Base-by-base conservation (phyloP, 2,113 vertebrate genomes). In the Xiphias gladius region DNA sequence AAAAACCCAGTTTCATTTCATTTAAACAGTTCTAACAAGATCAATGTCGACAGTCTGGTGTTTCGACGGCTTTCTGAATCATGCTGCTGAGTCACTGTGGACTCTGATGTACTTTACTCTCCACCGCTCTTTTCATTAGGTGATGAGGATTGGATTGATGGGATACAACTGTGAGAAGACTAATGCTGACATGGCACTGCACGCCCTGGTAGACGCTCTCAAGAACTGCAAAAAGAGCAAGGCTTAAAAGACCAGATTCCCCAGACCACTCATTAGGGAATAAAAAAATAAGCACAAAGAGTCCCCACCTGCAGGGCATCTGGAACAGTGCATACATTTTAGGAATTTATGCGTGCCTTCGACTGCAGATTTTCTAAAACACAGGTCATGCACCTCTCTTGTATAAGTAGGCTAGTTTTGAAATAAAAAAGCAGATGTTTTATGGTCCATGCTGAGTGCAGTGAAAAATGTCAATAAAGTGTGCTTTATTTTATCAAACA, bases 111-210 rank as follows among this genome's bases (percentile, higher is more conserved):
- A 50, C 24, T 78, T 1, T 64, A 1, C 67, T 78, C 67, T 63
- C 22, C 26, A 68, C 37, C 43, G 75, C 58, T 79, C 26, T 88
- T 68, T 83, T 63, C 86, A 68, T 82, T 87, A 99, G 98, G 97
- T 99, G 69, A 94, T 99, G 48, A 95, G 98, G n/a, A 96, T 99
- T 0, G 98, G 98, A 66, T 93, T 99, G 86, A 96, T 99, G 96
- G 98, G 98, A 83, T 96, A 94, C 93, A 99, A 99, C 86, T 97
- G 97, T 0, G 97, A 96, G 81, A 89, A 92, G 1, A 22, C 50
- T 39, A 99, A 96, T 0, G 97, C 96, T 86, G 96, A 97, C 68
- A 94, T 79, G 12, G 95, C 96, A 26, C 89, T 95, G 0, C 7
- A 20, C 0, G 97, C 97, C 70, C 91, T 99, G 89, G 91, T 19